A percentile compares a stretch with the other conserved stretches of the same genome.
Evolutionary conservation across 2,797 vertebrate genomes (phyloP).

Genomic region (Myiotriccus ornatus): DNA sequence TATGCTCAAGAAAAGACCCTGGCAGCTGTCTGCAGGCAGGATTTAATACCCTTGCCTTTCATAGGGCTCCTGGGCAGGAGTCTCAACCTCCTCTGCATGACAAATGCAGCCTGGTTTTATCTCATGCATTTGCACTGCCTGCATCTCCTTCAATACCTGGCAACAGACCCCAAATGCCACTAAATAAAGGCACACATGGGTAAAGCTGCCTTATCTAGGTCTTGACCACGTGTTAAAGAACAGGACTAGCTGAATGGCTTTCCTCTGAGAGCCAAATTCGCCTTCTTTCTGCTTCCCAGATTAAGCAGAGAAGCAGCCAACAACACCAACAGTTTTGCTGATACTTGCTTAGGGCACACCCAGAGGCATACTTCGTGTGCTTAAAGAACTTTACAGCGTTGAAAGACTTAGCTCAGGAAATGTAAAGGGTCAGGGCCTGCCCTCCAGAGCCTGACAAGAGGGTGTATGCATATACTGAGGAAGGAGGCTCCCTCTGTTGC

Average conservation of each 20-base stretch:
- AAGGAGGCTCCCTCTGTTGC: neutral
- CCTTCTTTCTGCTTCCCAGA: neutral
- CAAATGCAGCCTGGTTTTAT: conserved; percentile 17
- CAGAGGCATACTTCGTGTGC: neutral
- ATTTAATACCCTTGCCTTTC: conserved; percentile 24
- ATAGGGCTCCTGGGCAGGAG: neutral
- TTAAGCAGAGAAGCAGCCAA: neutral
- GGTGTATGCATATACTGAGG: neutral
- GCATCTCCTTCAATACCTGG: neutral
- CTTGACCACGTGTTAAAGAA: neutral
- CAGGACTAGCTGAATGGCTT: neutral
- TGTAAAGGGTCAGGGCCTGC: neutral
- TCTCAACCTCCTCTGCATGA: conserved; percentile 17
- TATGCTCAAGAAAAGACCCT: conserved; percentile 6
- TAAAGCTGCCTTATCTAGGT: neutral
- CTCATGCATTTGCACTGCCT: neutral
- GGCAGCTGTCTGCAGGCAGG: neutral
- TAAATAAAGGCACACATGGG: neutral
- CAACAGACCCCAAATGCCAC: neutral
- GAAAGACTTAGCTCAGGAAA: neutral
- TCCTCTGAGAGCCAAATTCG: neutral
- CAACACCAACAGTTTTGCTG: neutral
- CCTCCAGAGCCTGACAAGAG: neutral
- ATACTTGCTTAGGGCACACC: neutral
- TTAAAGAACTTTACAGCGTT: neutral